Evolutionary conservation across 2,797 vertebrate genomes (phyloP), one percentile per base, ranked within the genome.

Genomic region (Pseudomugil gertrudae): DNA sequence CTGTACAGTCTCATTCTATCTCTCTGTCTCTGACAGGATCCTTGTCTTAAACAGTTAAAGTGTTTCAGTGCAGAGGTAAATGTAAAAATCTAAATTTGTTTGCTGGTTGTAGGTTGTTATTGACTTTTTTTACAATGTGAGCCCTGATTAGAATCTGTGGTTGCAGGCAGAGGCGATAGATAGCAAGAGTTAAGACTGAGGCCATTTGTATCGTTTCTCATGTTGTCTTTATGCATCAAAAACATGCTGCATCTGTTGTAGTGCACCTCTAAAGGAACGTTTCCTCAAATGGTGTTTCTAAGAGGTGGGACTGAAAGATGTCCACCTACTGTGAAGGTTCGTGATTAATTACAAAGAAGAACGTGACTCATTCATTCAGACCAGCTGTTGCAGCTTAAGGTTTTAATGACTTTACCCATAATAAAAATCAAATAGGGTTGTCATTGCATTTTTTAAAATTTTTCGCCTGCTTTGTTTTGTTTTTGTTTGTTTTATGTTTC

Each of bases 11-110:
- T n/a, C n/a, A n/a, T n/a, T n/a, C n/a, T n/a, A n/a, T n/a, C n/a
- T 29, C 95, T 95, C 93, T 95, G 92, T 93, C 93, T 94, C 93
- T 95, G 94, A 96, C 95, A 95, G 92, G 90, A 92, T 95, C 95
- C 96, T 96, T 97, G 94, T 98, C 95, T 97, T 95, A 93, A 90
- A 95, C 94, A 96, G 96, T 96, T 96, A 96, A 96, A 96, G 94
- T 95, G 92, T 96, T 96, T 95, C 94, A 96, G 94, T 93, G 94
- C 92, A 89, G 90, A 90, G 92, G 92, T 89, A 85, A 89, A 92
- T 93, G 91, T 91, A 89, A 86, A 94, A 93, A 93, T 88, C 90
- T 90, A 92, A 94, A 95, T 96, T 96, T 97, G 94, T 96, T 96
- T 96, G 95, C 95, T 95, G 93, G 93, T 94, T 95, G 92, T 95